These are phyloP conservation scores for Chionoecetes opilio DNA, from an alignment of 1,140 invertebrate species.

Conservation along the genomic window DNA sequence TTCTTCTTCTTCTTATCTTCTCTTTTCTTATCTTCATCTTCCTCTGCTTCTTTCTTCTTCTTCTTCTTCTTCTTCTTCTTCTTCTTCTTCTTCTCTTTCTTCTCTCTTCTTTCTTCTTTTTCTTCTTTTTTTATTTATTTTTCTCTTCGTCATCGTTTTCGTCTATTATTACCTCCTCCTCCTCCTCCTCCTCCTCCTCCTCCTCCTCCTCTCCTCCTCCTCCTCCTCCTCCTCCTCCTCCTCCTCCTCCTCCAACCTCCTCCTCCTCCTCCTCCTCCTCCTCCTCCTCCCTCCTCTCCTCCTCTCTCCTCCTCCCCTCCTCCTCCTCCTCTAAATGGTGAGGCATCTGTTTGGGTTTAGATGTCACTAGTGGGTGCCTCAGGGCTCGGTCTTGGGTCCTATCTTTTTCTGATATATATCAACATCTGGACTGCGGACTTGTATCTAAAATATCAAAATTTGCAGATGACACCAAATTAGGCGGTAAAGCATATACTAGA, in stretches of 20 bases:
- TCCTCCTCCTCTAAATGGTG: no score
- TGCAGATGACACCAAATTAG: no score
- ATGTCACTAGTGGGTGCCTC: no score
- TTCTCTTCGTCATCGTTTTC: not conserved
- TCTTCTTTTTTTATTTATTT: not conserved
- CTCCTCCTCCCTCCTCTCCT: not conserved
- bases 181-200: not conserved
- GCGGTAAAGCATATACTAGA: no score
- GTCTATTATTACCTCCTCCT: not conserved
- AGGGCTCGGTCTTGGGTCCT: no score
- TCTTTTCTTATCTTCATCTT: not conserved
- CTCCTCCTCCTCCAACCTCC: not conserved
- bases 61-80: not conserved
- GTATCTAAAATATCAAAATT: no score
- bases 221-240: not conserved
- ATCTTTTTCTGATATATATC: no score
- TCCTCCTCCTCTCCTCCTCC: not conserved
- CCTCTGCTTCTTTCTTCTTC: not conserved
- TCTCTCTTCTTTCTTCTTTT: not conserved
- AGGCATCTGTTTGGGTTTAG: no score
- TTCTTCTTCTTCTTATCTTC: no score
- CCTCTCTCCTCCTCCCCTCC: not conserved
- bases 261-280: no score
- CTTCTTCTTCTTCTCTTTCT: not conserved
- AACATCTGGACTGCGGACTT: no score